These are phyloP conservation scores for Troglohyphantes excavatus DNA, from an alignment of 2,888 invertebrate genomes.

Conservation along the genomic window DNA sequence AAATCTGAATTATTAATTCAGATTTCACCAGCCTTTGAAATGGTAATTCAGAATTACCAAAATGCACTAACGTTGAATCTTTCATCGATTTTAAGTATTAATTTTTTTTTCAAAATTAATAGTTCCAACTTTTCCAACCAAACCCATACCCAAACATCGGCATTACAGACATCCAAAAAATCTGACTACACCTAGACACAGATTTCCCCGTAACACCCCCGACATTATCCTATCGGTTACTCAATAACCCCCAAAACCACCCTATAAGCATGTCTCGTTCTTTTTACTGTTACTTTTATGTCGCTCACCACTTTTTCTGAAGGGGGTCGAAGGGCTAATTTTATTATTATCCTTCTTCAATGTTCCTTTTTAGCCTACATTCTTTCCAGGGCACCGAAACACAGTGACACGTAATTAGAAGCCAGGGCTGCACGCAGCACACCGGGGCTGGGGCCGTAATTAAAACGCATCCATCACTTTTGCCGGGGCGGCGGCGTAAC, in stretches of 20 bases:
- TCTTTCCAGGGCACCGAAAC: constrained; percentile 37
- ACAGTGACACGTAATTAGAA: constrained; percentile 74
- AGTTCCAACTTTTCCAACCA: no score
- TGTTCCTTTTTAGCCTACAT: constrained; percentile 9
- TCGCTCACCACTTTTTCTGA: not conserved
- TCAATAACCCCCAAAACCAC: constrained; percentile 38
- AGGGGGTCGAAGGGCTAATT: constrained; percentile 43
- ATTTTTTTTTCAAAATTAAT: no score
- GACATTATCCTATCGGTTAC: constrained; percentile 35
- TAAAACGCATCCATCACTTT: constrained; percentile 71
- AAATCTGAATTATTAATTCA: no score
- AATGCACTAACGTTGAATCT: no score
- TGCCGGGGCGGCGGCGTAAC: constrained; percentile 1
- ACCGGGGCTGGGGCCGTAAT: constrained; percentile 63
- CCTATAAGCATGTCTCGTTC: constrained; percentile 7
- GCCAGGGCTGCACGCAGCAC: constrained; percentile 2
- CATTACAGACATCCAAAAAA: not conserved
- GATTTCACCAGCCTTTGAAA: no score
- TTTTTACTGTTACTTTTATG: not conserved
- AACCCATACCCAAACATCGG: not conserved
- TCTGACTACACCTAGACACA: not conserved
- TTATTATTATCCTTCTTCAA: constrained; percentile 53
- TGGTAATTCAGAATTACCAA: no score
- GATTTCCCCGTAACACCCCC: not conserved
- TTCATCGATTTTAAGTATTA: no score